Evolutionary conservation across 2,888 invertebrate genomes (phyloP), one percentile per base, ranked within the genome.

Genomic region (Drosophila incognita): DNA sequence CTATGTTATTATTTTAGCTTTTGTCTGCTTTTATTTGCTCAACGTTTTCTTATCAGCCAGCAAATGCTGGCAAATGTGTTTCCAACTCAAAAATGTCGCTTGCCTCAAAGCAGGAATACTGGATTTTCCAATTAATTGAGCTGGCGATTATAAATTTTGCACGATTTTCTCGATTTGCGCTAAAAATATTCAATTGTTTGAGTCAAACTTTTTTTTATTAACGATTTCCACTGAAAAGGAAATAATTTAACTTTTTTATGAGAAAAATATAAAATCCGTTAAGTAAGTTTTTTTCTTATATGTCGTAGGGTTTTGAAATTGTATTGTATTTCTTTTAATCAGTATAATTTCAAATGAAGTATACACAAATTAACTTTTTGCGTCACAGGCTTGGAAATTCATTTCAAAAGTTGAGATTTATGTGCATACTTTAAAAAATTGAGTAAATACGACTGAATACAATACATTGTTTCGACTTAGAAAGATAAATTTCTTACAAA

Each of bases 211-310:
- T 49, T 56, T 52, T 61, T 10, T 46, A 48, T 27, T 46, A 60
- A 35, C 29, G 35, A 58, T 71, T 75, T 79, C 62, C 62, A 53
- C 4, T 18, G 58, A 76, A 79, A 79, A 76, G 76, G 73, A 79
- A 79, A 76, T 76, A 38, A 76, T 68, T 58, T 11, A 29, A 13
- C 13, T 21, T 11, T 40, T 36, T 46, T n/a, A 38, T 33, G 24
- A 40, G 53, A 57, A 49, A 64, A 77, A 53, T 51, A 35, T 60
- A 63, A 63, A 24, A 33, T 36, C 27, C 49, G 27, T 51, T 35
- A 8, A 21, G 24, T 13, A 4, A 1, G 51, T 56, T 51, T n/a
- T 18, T 18, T 8, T 18, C n/a, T 24, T 13, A 4, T 15, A 33
- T 21, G 21, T 48, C 29, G 15, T 0, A 8, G 24, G 6, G 56